Evolutionary conservation across 2,797 vertebrate species (phyloP), one percentile per base, ranked within the genome.

Genomic region (Rhinoraja longicauda): DNA sequence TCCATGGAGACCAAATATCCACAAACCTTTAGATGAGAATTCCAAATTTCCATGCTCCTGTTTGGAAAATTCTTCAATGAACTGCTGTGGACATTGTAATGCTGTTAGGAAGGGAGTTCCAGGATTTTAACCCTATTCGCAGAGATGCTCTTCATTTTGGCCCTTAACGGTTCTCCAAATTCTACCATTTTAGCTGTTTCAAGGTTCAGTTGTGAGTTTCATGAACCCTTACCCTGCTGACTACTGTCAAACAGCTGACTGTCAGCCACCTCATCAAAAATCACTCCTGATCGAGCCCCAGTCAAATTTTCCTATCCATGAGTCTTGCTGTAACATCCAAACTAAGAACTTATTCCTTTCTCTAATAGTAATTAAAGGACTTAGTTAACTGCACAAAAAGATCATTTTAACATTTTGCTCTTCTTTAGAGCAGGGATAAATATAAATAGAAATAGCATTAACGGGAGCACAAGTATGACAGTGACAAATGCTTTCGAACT

Each of bases 401-500:
- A 84, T 84, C 3, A n/a, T 32, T 88, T 88, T 88, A 64, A 88
- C 84, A 67, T 67, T 59, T 36, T 67, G n/a, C 59, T 29, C 8
- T 88, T 67, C n/a, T 36, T 32, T 67, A 32, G 62, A 67, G n/a
- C 6, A 88, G 36, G 84, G n/a, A 67, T 67, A 59, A 88, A 88
- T 88, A 67, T 17, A 88, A 88, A 67, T 67, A 64, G n/a, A 67
- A n/a, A n/a, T 5, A 10, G 59, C 67, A 64, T 88, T 88, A 36
- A 67, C 88, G 84, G 15, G 15, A 36, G 67, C 32, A 17, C 19
- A 88, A 67, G 59, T n/a, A 67, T 88, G 84, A 67, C 84, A 88
- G n/a, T 88, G 84, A 88, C 62, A 88, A 88, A 88, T 88, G 84
- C 10, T 36, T 62, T 88, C 59, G 62, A 64, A 67, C 32, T 67